Conservation (phyloP, 2,888 invertebrate species). For the Agonopterix arenella region DNA sequence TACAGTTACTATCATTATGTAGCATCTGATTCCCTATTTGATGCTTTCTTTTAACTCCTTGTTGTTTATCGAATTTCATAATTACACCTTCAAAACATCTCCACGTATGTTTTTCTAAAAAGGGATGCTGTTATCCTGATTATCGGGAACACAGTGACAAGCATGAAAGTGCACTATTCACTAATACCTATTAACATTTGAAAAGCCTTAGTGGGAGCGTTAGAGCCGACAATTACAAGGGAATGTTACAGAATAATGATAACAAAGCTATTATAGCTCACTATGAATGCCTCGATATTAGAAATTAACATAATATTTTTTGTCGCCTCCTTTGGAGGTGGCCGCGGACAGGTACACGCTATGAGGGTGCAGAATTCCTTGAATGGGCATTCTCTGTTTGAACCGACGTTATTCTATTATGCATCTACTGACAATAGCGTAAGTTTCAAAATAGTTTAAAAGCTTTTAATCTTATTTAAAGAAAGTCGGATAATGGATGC, state of each 20-base stretch:
- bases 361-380: slow-evolving; percentile 76
- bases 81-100: too few relatives aligned
- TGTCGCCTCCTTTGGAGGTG: slow-evolving; percentile 67
- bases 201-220: slow-evolving; percentile 23
- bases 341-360: slow-evolving; percentile 71
- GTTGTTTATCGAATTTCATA: too few relatives aligned
- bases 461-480: slow-evolving; percentile 19
- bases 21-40: too few relatives aligned
- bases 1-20: too few relatives aligned
- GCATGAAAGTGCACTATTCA: slow-evolving; percentile 37
- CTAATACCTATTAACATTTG: slow-evolving; percentile 31
- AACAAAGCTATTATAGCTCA: slow-evolving; percentile 70
- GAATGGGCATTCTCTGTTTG: slow-evolving; percentile 51
- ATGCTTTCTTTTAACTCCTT: too few relatives aligned
- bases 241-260: slow-evolving; percentile 66
- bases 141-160: slow-evolving; percentile 25
- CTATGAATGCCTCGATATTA: slow-evolving; percentile 67
- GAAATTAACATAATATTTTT: slow-evolving; percentile 74
- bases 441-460: slow-evolving; percentile 22
- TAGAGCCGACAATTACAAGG: slow-evolving; percentile 48
- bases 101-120: background rate
- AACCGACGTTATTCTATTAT: slow-evolving; percentile 13
- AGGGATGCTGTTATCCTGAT: background rate
- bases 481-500: slow-evolving; percentile 18
- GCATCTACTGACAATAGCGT: slow-evolving; percentile 13